These are phyloP conservation scores for Archips xylosteana DNA, from an alignment of 2,888 invertebrate species.

Conservation along the genomic window DNA sequence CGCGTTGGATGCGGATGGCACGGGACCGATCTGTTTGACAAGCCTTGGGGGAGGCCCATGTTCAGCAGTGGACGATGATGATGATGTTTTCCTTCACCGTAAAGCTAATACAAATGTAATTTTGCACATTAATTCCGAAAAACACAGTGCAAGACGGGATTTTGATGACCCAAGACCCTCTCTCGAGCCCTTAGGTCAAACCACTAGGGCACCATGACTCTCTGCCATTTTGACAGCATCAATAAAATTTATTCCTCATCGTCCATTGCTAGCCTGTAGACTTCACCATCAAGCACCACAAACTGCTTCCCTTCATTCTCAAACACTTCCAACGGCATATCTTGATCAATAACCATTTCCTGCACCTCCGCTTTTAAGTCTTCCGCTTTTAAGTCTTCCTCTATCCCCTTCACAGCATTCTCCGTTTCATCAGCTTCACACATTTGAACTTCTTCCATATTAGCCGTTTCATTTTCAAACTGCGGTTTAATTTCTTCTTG, in stretches of 20 bases:
- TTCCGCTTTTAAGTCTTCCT: neutral
- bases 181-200: too few species aligned
- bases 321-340: slow-evolving; percentile 21
- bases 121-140: too few species aligned
- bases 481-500: neutral
- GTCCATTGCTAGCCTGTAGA: slow-evolving; percentile 33
- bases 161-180: too few species aligned
- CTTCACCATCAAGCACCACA: slow-evolving; percentile 30
- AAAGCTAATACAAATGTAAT: too few species aligned
- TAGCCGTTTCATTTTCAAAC: neutral
- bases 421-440: neutral
- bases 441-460: neutral
- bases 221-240: too few species aligned
- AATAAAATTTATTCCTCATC: neutral
- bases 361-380: neutral
- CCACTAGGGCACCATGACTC: too few species aligned
- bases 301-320: slow-evolving; percentile 23
- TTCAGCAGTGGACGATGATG: too few species aligned
- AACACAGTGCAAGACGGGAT: too few species aligned
- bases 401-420: neutral
- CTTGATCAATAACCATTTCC: neutral
- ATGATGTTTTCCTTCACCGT: too few species aligned
- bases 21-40: too few species aligned
- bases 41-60: too few species aligned
- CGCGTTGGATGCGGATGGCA: too few species aligned